Percentiles rank a stretch among this genome's conserved stretches.
Evolutionary conservation across 2,797 vertebrate genomes (phyloP).

Genomic region (Steatocranus sp.): DNA sequence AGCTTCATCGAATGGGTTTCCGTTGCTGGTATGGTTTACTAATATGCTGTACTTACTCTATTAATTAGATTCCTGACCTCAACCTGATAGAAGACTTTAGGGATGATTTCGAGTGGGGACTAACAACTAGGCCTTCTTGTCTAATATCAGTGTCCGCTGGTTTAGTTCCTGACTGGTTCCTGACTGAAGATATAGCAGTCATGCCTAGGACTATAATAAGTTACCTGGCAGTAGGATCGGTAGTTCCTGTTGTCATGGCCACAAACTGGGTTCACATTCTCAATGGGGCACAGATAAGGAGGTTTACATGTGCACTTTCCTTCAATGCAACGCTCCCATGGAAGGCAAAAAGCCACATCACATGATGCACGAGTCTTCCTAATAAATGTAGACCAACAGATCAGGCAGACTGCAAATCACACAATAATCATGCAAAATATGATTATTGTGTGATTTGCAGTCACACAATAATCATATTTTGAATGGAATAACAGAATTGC

Average conservation of each 20-base stretch:
- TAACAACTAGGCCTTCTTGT: not conserved
- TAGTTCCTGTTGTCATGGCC: conserved; percentile 43
- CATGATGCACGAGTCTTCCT: conserved; percentile 79
- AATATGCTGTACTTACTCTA: no score
- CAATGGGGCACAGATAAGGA: conserved; percentile 82
- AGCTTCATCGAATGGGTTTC: not conserved
- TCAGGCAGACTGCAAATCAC: not conserved
- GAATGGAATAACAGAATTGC: not conserved
- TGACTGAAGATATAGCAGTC: not conserved
- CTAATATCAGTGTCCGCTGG: accelerated
- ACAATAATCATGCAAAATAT: not conserved
- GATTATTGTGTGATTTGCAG: not conserved
- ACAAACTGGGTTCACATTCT: conserved; percentile 59
- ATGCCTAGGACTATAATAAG: not conserved
- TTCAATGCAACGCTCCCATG: conserved; percentile 80
- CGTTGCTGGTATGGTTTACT: not conserved
- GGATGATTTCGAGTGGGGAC: not conserved
- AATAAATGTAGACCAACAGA: not conserved
- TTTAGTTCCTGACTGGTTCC: not conserved
- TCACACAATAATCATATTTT: not conserved
- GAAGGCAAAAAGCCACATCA: conserved; percentile 83
- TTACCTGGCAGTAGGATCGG: conserved; percentile 84
- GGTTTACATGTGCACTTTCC: conserved; percentile 82
- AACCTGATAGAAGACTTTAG: not conserved
- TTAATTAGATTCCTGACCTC: not conserved